Evolutionary conservation across 1,140 invertebrate genomes (phyloP), one percentile per base, ranked within the genome.

Genomic region (Charaxes varanes): DNA sequence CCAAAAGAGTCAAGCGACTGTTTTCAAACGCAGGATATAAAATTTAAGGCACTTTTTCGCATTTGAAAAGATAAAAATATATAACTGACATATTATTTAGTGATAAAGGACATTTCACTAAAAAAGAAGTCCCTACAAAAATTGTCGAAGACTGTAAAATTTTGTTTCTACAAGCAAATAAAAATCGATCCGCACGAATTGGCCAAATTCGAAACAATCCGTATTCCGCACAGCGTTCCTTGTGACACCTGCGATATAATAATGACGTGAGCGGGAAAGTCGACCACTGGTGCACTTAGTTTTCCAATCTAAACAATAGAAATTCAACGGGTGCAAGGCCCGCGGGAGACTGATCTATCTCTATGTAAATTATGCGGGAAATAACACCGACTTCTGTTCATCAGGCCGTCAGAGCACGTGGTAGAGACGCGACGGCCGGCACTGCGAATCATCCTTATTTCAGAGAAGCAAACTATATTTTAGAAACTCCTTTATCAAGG

Each of bases 281-380:
- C 65, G 64, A 67, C 53, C 58, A 65, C 59, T 35, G 54, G 37
- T 35, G 62, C 71, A 70, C 76, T 79, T 80, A 77, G 71, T 82
- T 82, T 82, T 82, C 78, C 78, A 82, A 82, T 82, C 73, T 80
- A 80, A 79, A 82, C 74, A 82, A 82, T 82, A 82, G 78, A 76
- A 82, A 82, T 82, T 82, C 78, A 77, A 60, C 78, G 71, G 78
- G 76, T 80, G 74, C 73, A 43, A 69, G 63, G 45, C 74, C 71
- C 74, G 50, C 51, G 78, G 74, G 78, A 82, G 69, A 32, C 43
- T 66, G 58, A 73, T 78, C 71, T 64, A 82, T 82, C 71, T 82
- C 72, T 82, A 82, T 82, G 78, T 79, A 82, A 82, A 82, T 82
- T 78, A 79, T 78, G 61, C 67, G 53, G 73, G 64, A 81, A 78